These are phyloP conservation scores for Malachius bipustulatus DNA, from an alignment of 2,888 invertebrate genomes.

Conservation along the genomic window DNA sequence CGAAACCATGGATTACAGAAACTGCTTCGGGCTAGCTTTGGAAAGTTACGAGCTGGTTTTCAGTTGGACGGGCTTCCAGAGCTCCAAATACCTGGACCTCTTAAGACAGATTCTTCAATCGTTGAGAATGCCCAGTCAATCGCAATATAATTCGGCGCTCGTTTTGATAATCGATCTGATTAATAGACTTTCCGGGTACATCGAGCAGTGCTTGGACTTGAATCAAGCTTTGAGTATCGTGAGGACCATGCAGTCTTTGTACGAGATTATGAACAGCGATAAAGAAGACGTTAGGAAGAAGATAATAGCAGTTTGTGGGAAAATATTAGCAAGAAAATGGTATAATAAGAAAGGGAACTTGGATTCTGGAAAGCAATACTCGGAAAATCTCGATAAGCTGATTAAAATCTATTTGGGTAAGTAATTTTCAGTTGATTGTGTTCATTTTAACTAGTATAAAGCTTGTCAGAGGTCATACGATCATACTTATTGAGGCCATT, in stretches of 20 bases:
- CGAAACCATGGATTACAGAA: slow-evolving; percentile 40
- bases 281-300: slow-evolving; percentile 37
- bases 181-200: slow-evolving; percentile 37
- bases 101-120: slow-evolving; percentile 41
- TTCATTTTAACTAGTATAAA: too few relatives aligned
- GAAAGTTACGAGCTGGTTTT: slow-evolving; percentile 37
- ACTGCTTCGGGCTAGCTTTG: slow-evolving; percentile 34
- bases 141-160: slow-evolving; percentile 28
- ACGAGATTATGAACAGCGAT: slow-evolving; percentile 34
- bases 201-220: slow-evolving; percentile 43
- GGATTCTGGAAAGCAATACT: slow-evolving; percentile 47
- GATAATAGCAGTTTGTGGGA: slow-evolving; percentile 40
- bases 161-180: slow-evolving; percentile 32
- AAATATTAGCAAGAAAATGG: slow-evolving; percentile 57
- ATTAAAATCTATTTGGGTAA: slow-evolving; percentile 53
- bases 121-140: slow-evolving; percentile 11
- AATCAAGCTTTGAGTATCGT: slow-evolving; percentile 44
- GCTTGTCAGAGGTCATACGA: too few relatives aligned
- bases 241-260: slow-evolving; percentile 41
- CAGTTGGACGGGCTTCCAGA: slow-evolving; percentile 41
- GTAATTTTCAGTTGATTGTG: too few relatives aligned
- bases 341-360: slow-evolving; percentile 47
- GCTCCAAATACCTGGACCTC: slow-evolving; percentile 28
- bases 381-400: slow-evolving; percentile 43
- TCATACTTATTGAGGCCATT: too few relatives aligned